Base-by-base conservation (phyloP, 1,140 invertebrate genomes). In the Colletes latitarsis region DNA sequence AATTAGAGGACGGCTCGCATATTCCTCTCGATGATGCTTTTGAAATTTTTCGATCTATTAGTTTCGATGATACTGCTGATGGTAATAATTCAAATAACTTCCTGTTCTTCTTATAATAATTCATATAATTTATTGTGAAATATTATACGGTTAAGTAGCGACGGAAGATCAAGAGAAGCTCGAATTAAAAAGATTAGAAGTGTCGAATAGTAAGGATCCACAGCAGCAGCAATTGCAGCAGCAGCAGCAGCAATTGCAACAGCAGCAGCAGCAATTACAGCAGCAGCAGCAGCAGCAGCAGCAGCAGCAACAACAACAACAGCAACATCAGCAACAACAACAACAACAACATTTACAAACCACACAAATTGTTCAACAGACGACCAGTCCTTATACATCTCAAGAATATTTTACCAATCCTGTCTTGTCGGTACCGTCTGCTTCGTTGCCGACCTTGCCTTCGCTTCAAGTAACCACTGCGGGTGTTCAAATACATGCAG, bases 351-450 rank as follows among this genome's bases (percentile, higher is more conserved):
- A 82, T 66, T 81, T 84, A 64, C 86, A 85, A 82, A 71, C 85
- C 17, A 89, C 89, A 6, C 93, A 92, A 84, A 88, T 88, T 55
- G 83, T 88, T 58, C 88, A 86, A 52, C 84, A 83, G 60, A 81
- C 83, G 30, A 80, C 77, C 17, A 84, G 70, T 62, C 86, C 88
- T 19, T 89, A 91, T 43, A 55, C 77, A 0, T 83, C 90, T 43
- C 86, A 88, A 76, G 94, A 95, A 84, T 95, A 94, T 85, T 95
- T 95, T 81, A 92, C 94, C 17, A 93, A 94, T 73, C 94, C 94
- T 17, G 89, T 94, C 39, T 70, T 91, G 4, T 91, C 92, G 43
- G 88, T 87, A 82, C 82, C 90, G 46, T 77, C 91, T 73, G 79
- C 87, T 58, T 83, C 89, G 73, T 84, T 94, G 82, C 91, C 93